phyloP scores from a whole-genome alignment of 2,888 invertebrate genomes.

The Drosophila melanocephala region DNA sequence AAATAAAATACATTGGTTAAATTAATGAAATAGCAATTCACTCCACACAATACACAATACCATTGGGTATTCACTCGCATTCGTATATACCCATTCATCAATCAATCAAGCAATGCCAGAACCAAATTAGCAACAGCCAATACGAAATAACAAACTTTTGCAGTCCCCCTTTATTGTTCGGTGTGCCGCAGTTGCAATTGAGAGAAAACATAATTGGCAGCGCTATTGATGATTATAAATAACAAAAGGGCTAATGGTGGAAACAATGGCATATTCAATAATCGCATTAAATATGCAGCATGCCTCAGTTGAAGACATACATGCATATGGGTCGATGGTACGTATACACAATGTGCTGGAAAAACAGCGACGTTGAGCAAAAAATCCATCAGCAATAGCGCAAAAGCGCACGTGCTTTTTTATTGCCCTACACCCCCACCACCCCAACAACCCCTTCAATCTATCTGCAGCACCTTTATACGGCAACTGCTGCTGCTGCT shows the following conservation, averaged over 20 bases:
- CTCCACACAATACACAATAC: slow-evolving; percentile 47
- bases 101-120: slow-evolving; percentile 62
- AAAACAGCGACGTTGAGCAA: slow-evolving; percentile 15
- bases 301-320: neutral
- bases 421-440: slow-evolving; percentile 7
- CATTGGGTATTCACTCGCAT: slow-evolving; percentile 53
- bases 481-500: slow-evolving; percentile 8
- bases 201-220: slow-evolving; percentile 43
- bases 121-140: slow-evolving; percentile 63
- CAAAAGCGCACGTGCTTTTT: slow-evolving; percentile 22
- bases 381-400: slow-evolving; percentile 51
- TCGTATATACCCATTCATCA: slow-evolving; percentile 19
- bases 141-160: slow-evolving; percentile 22
- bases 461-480: neutral
- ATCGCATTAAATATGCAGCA: slow-evolving; percentile 37
- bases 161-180: slow-evolving; percentile 26
- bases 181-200: slow-evolving; percentile 18
- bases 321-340: slow-evolving; percentile 9
- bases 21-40: slow-evolving; percentile 65
- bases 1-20: slow-evolving; percentile 16
- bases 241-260: slow-evolving; percentile 23
- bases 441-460: neutral
- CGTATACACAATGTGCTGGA: slow-evolving; percentile 43
- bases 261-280: slow-evolving; percentile 17
- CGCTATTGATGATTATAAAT: slow-evolving; percentile 28